These are phyloP conservation scores for Yponomeuta cagnagella DNA, from an alignment of 2,888 invertebrate genomes.

Conservation along the genomic window DNA sequence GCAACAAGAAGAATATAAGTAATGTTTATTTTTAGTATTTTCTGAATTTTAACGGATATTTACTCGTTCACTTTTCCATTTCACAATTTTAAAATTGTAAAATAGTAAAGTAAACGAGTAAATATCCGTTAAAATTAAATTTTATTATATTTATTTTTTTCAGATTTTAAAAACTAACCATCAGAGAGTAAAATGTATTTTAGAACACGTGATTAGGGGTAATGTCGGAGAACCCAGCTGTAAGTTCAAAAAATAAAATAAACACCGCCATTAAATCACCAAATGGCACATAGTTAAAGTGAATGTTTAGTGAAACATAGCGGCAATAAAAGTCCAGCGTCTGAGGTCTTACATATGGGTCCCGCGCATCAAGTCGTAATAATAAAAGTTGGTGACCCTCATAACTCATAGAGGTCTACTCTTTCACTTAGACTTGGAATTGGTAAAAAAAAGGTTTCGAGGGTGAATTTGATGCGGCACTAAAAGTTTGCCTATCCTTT, in stretches of 20 bases:
- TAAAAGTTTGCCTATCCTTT: neutral
- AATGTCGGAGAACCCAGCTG: no score
- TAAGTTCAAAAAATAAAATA: neutral
- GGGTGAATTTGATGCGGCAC: neutral
- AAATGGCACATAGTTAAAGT: slow-evolving; percentile 9
- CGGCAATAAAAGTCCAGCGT: slow-evolving; percentile 28
- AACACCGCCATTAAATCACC: neutral
- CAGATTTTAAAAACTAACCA: no score
- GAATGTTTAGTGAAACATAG: slow-evolving; percentile 26
- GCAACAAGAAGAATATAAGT: no score
- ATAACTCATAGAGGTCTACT: slow-evolving; percentile 20
- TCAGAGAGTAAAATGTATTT: no score
- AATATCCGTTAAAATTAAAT: no score
- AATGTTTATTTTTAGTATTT: no score
- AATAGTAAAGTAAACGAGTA: no score
- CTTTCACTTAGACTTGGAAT: slow-evolving; percentile 14
- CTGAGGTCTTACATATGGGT: slow-evolving; percentile 29
- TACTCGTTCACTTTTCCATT: no score
- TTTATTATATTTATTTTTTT: no score
- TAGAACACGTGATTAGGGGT: no score
- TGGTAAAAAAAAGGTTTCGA: neutral
- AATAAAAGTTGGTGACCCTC: slow-evolving; percentile 32
- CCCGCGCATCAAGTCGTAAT: slow-evolving; percentile 30
- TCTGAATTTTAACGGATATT: no score
- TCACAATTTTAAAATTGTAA: no score